phyloP scores from a whole-genome alignment of 1,140 invertebrate genomes.

The Meloidogyne chitwoodi region DNA sequence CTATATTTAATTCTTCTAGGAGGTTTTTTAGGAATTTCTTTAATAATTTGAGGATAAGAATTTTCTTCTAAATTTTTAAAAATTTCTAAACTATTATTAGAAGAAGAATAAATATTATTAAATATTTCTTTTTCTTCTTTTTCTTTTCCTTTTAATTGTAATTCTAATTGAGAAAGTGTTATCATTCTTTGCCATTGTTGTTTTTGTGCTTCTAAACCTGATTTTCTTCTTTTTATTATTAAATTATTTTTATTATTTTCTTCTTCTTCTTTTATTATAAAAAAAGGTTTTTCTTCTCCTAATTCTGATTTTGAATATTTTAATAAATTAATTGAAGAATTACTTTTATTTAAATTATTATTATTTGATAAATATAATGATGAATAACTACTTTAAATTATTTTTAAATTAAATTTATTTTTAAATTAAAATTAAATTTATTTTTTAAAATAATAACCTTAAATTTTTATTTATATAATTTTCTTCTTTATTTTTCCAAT shows the following conservation, averaged over 20 bases:
- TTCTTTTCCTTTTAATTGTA: slow-evolving; percentile 15
- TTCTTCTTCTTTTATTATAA: not conserved
- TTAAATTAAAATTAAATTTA: too few species aligned
- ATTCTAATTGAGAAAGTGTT: slow-evolving; percentile 8
- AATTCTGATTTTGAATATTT: slow-evolving; percentile 6
- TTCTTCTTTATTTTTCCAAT: not conserved
- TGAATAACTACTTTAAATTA: too few species aligned
- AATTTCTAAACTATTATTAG: not conserved
- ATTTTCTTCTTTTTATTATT: not conserved
- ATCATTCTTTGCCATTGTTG: not conserved
- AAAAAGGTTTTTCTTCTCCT: slow-evolving; percentile 3
- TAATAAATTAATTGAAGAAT: not conserved
- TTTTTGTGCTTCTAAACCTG: not conserved
- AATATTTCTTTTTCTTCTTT: not conserved
- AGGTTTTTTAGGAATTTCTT: not conserved
- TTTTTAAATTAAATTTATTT: too few species aligned
- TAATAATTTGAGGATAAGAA: too few species aligned
- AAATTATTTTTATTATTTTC: not conserved
- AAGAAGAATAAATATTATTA: not conserved
- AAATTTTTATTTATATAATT: not conserved
- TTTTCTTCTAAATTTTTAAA: not conserved
- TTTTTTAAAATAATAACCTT: not conserved
- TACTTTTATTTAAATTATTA: not conserved
- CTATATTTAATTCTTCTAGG: not conserved
- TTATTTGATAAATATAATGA: not conserved